Evolutionary conservation across 2,797 vertebrate genomes (phyloP).

Genomic region (Coregonus sp.): DNA sequence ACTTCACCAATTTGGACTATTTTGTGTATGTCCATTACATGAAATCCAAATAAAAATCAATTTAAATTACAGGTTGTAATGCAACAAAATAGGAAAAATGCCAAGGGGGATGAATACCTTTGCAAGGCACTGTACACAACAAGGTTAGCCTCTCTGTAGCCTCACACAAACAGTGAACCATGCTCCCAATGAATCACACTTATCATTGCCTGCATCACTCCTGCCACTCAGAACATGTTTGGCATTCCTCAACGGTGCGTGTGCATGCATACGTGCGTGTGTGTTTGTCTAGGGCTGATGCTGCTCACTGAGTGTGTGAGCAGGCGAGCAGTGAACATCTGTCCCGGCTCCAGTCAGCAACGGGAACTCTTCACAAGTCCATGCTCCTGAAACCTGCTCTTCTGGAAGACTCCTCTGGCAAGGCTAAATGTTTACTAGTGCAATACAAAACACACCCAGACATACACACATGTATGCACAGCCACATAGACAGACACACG

Average conservation of each 20-base stretch:
- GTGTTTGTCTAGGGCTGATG: conserved; percentile 7
- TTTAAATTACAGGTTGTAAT: too few species aligned
- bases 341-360: conserved; percentile 51
- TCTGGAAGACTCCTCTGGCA: conserved; percentile 43
- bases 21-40: too few species aligned
- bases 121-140: not conserved
- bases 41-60: too few species aligned
- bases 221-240: conserved; percentile 58
- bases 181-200: conserved; percentile 64
- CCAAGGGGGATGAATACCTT: too few species aligned
- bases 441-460: conserved; percentile 43
- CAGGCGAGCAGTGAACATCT: conserved; percentile 66
- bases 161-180: conserved; percentile 57
- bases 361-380: conserved; percentile 31
- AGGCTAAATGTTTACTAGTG: conserved; percentile 9
- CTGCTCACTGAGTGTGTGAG: conserved; percentile 14
- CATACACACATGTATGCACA: conserved; percentile 14
- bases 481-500: not conserved
- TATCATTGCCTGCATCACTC: conserved; percentile 61
- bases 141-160: conserved; percentile 43
- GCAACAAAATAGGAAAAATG: too few species aligned
- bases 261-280: not conserved
- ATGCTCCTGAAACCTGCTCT: conserved; percentile 45
- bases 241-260: conserved; percentile 31
- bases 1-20: too few species aligned